Base-by-base conservation (phyloP, 2,113 vertebrate genomes). In the Gymnocephalus cernua region DNA sequence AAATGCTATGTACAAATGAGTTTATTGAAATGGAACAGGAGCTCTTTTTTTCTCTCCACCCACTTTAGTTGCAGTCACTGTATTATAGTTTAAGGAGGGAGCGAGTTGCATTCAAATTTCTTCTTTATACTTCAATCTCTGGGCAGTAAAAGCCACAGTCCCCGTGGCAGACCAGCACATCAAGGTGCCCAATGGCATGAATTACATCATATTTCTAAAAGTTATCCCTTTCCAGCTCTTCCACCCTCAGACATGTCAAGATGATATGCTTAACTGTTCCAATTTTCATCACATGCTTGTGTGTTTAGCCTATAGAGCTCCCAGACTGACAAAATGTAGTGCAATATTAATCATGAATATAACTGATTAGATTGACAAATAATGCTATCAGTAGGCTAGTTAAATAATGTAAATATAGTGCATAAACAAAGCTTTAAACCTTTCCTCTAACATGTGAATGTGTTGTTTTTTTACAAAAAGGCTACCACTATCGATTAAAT, bases 11-110 rank as follows among this genome's bases (percentile, higher is more conserved):
- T 23, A 82, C 59, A 86, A 84, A 83, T 76, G 61, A 66, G 19
- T 78, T 82, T 65, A 79, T 63, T 85, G 78, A 90, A 90, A 85
- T 77, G 50, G 45, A 88, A 35, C 7, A 23, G 41, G 41, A 64
- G 44, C 9, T 70, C 1, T 29, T 53, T n/a, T n/a, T 72, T 14
- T 13, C n/a, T 21, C 13, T 11, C 44, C 62, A 45, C 58, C 54
- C 4, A 4, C 50, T 77, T 69, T n/a, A 59, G 25, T 58, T 21
- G 29, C 77, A 74, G 54, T 77, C 54, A 44, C 48, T 85, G 80
- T 61, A 71, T 84, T 63, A 50, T 56, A 77, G 47, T 47, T 32
- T 7, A 65, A 75, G 66, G 47, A 86, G 25, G 2, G 74, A 74
- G 23, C 16, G 10, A 61, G 32, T 80, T 58, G 21, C 21, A 85